These are phyloP conservation scores for Gavia stellata DNA, from an alignment of 2,113 vertebrate species.

Conservation along the genomic window DNA sequence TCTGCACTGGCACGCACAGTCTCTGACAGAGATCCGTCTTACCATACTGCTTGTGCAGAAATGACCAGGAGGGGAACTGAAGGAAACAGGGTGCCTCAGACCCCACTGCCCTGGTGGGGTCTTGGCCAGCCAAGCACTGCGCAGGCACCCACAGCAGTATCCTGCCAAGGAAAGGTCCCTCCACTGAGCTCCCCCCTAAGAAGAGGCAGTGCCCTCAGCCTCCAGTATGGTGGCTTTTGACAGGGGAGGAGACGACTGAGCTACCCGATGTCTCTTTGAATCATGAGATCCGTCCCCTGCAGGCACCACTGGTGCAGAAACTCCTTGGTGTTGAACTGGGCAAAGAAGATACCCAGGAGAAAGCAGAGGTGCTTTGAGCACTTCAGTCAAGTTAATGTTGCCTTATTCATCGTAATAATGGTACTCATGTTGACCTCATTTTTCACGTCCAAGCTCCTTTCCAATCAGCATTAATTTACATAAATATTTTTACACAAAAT, in stretches of 20 bases:
- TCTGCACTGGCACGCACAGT: neutral
- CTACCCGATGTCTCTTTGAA: neutral
- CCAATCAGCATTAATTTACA: conserved; percentile 4
- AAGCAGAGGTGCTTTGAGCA: neutral
- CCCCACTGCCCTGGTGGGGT: no score
- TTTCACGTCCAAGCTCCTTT: neutral
- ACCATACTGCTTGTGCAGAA: neutral
- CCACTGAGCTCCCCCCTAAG: neutral
- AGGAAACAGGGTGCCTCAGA: neutral
- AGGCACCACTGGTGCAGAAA: neutral
- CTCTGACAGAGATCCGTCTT: neutral
- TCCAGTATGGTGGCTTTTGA: neutral
- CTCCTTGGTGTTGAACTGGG: neutral
- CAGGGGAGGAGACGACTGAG: neutral
- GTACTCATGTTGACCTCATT: neutral
- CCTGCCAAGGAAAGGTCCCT: neutral
- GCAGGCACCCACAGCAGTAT: neutral
- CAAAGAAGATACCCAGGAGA: neutral
- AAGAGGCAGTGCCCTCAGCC: neutral
- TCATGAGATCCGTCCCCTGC: neutral
- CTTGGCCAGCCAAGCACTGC: neutral
- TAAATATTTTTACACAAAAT: neutral
- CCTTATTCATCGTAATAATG: neutral
- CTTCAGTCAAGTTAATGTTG: neutral
- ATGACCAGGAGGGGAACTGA: neutral